Evolutionary conservation across 1,140 invertebrate genomes (phyloP).

Genomic region (Portunus trituberculatus): DNA sequence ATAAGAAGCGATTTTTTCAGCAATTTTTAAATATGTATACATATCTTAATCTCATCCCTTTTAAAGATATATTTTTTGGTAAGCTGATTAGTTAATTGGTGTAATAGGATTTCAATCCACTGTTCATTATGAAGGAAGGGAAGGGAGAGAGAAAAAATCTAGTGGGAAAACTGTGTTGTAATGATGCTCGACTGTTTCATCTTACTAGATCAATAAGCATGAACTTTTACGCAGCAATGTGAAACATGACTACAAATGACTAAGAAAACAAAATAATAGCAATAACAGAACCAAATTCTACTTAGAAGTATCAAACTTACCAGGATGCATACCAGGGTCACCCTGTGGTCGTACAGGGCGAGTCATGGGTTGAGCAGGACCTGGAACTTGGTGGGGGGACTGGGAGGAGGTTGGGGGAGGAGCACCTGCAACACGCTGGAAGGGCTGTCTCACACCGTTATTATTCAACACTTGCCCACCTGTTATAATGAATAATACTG

Average conservation of each 20-base stretch:
- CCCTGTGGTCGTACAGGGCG: conserved; percentile 71
- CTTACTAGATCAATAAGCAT: not conserved
- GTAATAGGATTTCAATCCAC: too few relatives aligned
- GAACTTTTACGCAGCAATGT: not conserved
- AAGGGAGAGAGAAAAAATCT: not conserved
- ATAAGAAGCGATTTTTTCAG: not conserved
- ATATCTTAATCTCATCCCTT: not conserved
- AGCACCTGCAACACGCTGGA: conserved; percentile 66
- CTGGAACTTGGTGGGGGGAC: conserved; percentile 77
- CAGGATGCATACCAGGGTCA: conserved; percentile 77
- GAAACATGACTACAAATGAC: not conserved
- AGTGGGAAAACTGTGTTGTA: not conserved
- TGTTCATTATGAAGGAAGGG: too few relatives aligned
- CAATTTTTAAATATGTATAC: not conserved
- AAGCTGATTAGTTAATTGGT: not conserved
- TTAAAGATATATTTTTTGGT: not conserved
- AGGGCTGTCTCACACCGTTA: conserved; percentile 55
- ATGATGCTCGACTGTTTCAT: conserved; percentile 15
- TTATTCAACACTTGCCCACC: conserved; percentile 12
- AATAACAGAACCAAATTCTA: not conserved
- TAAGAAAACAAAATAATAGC: not conserved
- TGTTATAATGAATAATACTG: conserved; percentile 17
- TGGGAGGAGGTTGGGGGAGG: conserved; percentile 55
- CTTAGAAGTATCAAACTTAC: conserved; percentile 44
- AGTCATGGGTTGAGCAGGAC: conserved; percentile 61